phyloP scores from a whole-genome alignment of 1,140 invertebrate species.

The Zaprionus ornatus region DNA sequence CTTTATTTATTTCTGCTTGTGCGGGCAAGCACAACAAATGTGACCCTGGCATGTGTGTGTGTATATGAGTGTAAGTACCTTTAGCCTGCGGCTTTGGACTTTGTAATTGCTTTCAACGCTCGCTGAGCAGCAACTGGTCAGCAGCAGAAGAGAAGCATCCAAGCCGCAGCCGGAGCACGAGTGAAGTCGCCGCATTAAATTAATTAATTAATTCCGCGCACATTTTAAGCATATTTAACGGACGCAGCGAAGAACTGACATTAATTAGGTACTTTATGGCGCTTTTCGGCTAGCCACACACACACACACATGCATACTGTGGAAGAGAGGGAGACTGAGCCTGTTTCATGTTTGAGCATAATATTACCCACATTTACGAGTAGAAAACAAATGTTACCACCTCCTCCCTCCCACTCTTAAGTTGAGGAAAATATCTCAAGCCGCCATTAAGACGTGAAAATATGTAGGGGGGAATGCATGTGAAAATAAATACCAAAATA shows the following conservation, averaged over 20 bases:
- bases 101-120: conserved; percentile 46
- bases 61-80: background rate
- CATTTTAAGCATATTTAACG: conserved; percentile 53
- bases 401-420: background rate
- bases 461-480: background rate
- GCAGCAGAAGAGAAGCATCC: background rate
- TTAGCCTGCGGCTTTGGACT: conserved; percentile 34
- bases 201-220: conserved; percentile 65
- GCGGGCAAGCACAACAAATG: conserved; percentile 5
- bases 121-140: conserved; percentile 7
- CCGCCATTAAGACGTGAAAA: conserved; percentile 25
- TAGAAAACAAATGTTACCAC: conserved; percentile 30
- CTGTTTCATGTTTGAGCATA: conserved; percentile 54
- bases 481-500: conserved; percentile 4
- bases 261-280: conserved; percentile 49
- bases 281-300: conserved; percentile 9
- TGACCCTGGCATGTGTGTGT: conserved; percentile 1
- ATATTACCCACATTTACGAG: conserved; percentile 33
- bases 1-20: background rate
- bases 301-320: background rate
- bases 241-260: conserved; percentile 17
- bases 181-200: conserved; percentile 48
- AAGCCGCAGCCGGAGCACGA: background rate
- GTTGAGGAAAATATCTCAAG: conserved; percentile 16
- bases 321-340: background rate